These are phyloP conservation scores for Ectemnius lituratus DNA, from an alignment of 2,888 invertebrate species.

Conservation along the genomic window DNA sequence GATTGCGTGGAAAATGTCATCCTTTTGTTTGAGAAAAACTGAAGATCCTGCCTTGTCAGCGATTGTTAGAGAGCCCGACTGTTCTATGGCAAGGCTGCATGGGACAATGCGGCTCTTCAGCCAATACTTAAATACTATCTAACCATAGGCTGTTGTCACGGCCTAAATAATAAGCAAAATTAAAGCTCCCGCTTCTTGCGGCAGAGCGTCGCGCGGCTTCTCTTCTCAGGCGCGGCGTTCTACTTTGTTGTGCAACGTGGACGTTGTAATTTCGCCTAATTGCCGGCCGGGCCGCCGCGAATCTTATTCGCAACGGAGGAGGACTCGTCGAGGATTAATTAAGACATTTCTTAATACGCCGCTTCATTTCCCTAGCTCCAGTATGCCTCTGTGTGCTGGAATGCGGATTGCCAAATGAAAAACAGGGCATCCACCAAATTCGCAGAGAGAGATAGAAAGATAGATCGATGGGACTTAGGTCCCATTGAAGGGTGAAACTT, in stretches of 20 bases:
- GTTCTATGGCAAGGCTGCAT: not conserved
- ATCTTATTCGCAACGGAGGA: slow-evolving; percentile 59
- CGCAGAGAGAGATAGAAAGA: no score
- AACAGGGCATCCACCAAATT: no score
- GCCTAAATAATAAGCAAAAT: slow-evolving; percentile 55
- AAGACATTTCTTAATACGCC: slow-evolving; percentile 59
- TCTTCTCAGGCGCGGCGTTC: slow-evolving; percentile 54
- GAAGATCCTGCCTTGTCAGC: no score
- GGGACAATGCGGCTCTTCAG: slow-evolving; percentile 30
- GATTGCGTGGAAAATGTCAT: not conserved
- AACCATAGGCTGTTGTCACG: slow-evolving; percentile 39
- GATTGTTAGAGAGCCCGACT: no score
- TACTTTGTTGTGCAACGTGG: slow-evolving; percentile 60
- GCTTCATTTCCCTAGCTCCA: slow-evolving; percentile 46
- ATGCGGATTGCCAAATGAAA: not conserved
- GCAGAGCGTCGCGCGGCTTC: slow-evolving; percentile 23
- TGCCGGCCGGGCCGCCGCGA: slow-evolving; percentile 41
- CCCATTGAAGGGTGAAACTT: slow-evolving; percentile 40
- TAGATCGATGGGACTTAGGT: slow-evolving; percentile 28
- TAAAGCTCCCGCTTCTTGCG: slow-evolving; percentile 45
- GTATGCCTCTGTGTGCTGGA: not conserved
- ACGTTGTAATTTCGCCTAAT: slow-evolving; percentile 61
- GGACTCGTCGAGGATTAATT: slow-evolving; percentile 58
- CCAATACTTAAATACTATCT: slow-evolving; percentile 26
- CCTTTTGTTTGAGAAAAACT: slow-evolving; percentile 7